Evolutionary conservation across 2,113 vertebrate species (phyloP), one percentile per base, ranked within the genome.

Genomic region (Tiliqua scincoides): DNA sequence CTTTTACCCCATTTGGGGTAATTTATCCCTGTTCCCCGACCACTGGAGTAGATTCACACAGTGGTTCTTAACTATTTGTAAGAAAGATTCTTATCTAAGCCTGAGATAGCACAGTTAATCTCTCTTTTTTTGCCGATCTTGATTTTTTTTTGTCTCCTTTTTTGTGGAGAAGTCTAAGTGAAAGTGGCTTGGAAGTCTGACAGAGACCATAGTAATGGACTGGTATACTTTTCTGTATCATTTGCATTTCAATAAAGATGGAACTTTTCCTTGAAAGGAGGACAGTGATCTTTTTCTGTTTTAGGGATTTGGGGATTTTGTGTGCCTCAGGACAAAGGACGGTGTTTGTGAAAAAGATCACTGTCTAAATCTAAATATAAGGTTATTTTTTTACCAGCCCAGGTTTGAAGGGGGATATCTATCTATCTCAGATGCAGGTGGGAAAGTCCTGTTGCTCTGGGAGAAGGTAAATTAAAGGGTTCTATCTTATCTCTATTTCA

Each of bases 401-500:
- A 86, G 79, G 88, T 88, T 94, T 93, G 86, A 94, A 91, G 52
- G 68, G 32, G n/a, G 17, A 71, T 37, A 40, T 71, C 37, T 71
- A 71, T 71, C 20, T 71, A 32, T 54, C 90, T 96, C 92, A 94
- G 94, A 95, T 94, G 76, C 83, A 93, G 90, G 87, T 89, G 83
- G 89, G 89, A 93, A 95, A 94, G 89, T 94, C 91, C 91, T 88
- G 89, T 92, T 94, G 94, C 95, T 95, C 84, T 93, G 95, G 95
- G 95, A 95, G 90, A 95, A 95, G 93, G 94, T 91, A 95, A 96
- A 96, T 95, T 95, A 95, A 96, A 96, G 95, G 92, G 91, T 95
- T 94, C 94, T 94, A 91, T 95, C 95, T 96, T 96, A 95, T 95
- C 93, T 94, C 87, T 95, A 94, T 96, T 96, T 96, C 95, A 96